Evolutionary conservation across 1,140 invertebrate species (phyloP), one percentile per base, ranked within the genome.

Genomic region (Magallana ariakensis): DNA sequence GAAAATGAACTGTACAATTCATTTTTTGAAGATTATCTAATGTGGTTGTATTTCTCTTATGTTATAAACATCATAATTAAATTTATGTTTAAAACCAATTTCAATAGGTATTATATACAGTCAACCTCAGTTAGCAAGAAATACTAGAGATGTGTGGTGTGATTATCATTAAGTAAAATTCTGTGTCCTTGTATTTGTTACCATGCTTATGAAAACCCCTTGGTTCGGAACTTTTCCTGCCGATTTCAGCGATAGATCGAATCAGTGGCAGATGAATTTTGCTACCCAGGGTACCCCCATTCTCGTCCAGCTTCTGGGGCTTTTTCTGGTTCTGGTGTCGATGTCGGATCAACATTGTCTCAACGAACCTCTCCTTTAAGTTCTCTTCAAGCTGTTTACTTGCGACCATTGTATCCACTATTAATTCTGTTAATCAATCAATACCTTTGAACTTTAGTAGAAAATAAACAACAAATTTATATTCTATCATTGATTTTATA

Each of bases 171-270:
- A 46, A 46, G 5, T 46, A 46, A 46, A 46, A 46, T 46, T 46
- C 33, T 2, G n/a, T n/a, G 33, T 46, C 33, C 33, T 46, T 46
- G 33, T 22, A 11, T 22, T 26, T 88, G 84, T 90, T 87, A 92
- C 90, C 90, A 87, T 91, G 89, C 57, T 91, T 81, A 26, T 88
- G 33, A 46, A 93, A 86, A 33, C 83, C 85, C 58, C 90, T 91
- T 5, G 93, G 93, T 22, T 98, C 98, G 22, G 98, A 99, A 95
- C 98, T 97, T 95, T 98, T 99, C 90, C 97, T 96, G 90, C 98
- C 98, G 92, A 99, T 99, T 93, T 99, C 99, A 22, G 98, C 98
- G 89, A 99, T 95, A 10, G 98, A 99, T 89, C 98, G 96, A 90
- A 99, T 99, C 83, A 99, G 97, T 9, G 98, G 98, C 85, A 99